Percentiles rank a stretch among this genome's conserved stretches.
phyloP scores from a whole-genome alignment of 2,888 invertebrate species.

The Amitus sp. region DNA sequence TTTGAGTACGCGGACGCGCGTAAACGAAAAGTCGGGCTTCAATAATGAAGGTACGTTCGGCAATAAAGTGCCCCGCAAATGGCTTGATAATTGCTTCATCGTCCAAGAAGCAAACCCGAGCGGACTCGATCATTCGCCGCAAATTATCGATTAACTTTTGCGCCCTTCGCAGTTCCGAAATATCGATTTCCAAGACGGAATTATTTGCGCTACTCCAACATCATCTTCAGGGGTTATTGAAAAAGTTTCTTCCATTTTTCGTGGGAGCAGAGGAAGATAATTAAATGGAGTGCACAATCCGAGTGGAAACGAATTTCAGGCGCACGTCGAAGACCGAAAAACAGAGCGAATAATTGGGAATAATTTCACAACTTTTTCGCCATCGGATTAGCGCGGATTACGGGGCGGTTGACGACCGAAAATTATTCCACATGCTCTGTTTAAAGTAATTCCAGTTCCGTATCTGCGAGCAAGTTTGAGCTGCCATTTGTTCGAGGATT shows the following conservation, averaged over 20 bases:
- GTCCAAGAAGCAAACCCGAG: background rate
- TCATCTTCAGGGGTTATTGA: background rate
- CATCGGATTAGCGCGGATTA: background rate
- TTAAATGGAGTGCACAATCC: background rate
- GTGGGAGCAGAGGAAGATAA: background rate
- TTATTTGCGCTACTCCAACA: background rate
- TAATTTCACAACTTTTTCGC: background rate
- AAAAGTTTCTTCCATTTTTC: background rate
- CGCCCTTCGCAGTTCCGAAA: background rate
- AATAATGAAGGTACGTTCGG: background rate
- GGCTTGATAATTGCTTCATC: conserved; percentile 2
- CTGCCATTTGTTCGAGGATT: background rate
- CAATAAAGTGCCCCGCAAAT: background rate
- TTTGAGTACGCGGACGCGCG: too few species aligned
- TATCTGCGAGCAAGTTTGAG: background rate
- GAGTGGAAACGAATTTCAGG: background rate
- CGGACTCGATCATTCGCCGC: background rate
- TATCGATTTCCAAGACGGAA: background rate
- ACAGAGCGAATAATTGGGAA: too few species aligned
- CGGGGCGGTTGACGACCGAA: background rate
- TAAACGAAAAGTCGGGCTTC: too few species aligned
- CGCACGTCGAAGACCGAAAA: too few species aligned
- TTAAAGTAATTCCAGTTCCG: background rate
- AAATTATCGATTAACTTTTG: background rate
- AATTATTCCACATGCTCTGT: background rate